Evolutionary conservation across 2,888 invertebrate genomes (phyloP).

Genomic region (Ochropacha duplaris): DNA sequence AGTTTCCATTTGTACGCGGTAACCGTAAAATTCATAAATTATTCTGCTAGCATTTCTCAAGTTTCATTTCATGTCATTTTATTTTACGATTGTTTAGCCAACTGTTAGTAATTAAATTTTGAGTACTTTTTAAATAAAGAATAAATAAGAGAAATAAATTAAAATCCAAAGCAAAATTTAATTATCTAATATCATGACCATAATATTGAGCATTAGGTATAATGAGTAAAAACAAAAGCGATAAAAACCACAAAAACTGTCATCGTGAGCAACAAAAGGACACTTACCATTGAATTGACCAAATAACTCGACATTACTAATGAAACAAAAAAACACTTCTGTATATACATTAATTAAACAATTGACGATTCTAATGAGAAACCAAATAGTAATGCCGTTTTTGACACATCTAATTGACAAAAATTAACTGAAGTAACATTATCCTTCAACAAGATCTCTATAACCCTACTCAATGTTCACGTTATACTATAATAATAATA

Average conservation of each 20-base stretch:
- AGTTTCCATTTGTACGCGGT: neutral
- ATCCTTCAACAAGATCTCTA: slow-evolving; percentile 64
- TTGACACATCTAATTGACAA: slow-evolving; percentile 75
- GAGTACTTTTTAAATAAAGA: slow-evolving; percentile 38
- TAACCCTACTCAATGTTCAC: slow-evolving; percentile 52
- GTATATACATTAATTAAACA: slow-evolving; percentile 56
- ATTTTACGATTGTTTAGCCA: neutral
- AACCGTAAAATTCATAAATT: neutral
- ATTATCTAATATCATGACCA: slow-evolving; percentile 77
- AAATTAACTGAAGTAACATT: slow-evolving; percentile 72
- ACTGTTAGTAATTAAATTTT: slow-evolving; percentile 7
- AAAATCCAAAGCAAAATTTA: slow-evolving; percentile 57
- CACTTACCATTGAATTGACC: slow-evolving; percentile 74
- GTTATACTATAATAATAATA: slow-evolving; percentile 50
- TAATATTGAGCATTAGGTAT: slow-evolving; percentile 74
- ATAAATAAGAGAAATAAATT: slow-evolving; percentile 66
- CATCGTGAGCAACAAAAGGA: slow-evolving; percentile 71
- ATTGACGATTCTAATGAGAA: slow-evolving; percentile 67
- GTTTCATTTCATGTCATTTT: neutral
- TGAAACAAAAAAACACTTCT: slow-evolving; percentile 40
- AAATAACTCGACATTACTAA: slow-evolving; percentile 62
- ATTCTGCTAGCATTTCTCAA: neutral
- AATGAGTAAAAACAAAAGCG: slow-evolving; percentile 73
- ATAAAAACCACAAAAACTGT: slow-evolving; percentile 45
- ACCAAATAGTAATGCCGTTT: slow-evolving; percentile 53